Base-by-base conservation (phyloP, 2,888 invertebrate genomes). In the Drosophila kambysellisi region DNA sequence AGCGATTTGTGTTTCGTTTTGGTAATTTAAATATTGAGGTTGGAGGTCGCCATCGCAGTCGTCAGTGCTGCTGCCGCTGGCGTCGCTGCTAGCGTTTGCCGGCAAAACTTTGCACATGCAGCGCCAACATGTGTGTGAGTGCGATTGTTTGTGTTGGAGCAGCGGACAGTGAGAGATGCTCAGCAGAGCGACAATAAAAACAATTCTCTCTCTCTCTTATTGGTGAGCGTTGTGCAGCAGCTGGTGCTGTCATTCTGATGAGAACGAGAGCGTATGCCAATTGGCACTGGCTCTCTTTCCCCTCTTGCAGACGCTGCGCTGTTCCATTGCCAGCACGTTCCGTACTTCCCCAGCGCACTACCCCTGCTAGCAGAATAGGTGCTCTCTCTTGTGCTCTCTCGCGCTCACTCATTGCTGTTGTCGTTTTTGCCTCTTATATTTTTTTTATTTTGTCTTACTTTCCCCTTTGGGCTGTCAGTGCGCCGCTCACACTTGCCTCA, bases 281-380 rank as follows among this genome's bases (percentile, higher is more conserved):
- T 67, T 69, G 54, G 53, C n/a, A 60, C 29, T 48, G 32, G 50
- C 29, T 7, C 39, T 12, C 70, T 56, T 67, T 51, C 63, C 88
- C 89, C 87, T 76, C 63, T 60, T 87, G 89, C 89, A 89, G 85
- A 87, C 78, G 77, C 88, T 78, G 69, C 71, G 71, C 70, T 76
- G 82, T 86, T 88, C 12, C 88, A 82, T 62, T 77, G 48, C 78
- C 82, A 58, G 2, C 46, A 8, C 53, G 85, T 82, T 78, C 70
- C 84, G 20, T 20, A 66, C 70, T 83, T 70, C 90, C 87, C 88
- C 88, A 76, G 50, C 59, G 32, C 48, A 15, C 57, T 88, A 61
- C 90, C 83, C 88, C 88, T 67, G 60, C 70, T 59, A 60, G 65
- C 73, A 83, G 72, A 64, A 48, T 41, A 41, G 32, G 30, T 35